phyloP scores from a whole-genome alignment of 2,797 vertebrate species.

The Periparus ater region DNA sequence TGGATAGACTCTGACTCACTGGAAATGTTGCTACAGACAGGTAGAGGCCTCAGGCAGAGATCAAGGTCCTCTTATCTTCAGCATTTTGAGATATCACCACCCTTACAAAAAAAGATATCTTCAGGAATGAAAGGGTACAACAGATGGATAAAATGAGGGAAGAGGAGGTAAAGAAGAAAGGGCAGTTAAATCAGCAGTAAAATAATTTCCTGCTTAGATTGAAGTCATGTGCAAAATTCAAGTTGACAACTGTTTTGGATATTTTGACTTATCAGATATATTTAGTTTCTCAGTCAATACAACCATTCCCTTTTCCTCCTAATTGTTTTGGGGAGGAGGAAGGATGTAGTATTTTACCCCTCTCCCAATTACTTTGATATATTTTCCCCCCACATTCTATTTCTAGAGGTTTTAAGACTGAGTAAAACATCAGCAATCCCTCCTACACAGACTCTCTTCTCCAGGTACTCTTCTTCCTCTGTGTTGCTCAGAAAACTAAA shows the following conservation, averaged over 20 bases:
- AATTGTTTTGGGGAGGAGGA: background rate
- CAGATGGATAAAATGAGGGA: background rate
- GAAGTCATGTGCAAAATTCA: background rate
- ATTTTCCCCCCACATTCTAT: fast-evolving
- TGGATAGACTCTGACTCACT: background rate
- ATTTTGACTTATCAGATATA: background rate
- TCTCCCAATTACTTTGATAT: background rate
- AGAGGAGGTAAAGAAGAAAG: background rate
- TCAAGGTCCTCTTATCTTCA: background rate
- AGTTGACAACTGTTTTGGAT: background rate
- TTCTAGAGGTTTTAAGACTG: background rate
- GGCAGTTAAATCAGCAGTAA: background rate
- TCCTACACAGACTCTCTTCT: background rate
- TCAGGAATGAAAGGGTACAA: background rate
- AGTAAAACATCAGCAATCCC: background rate
- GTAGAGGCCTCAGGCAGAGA: slow-evolving; percentile 3
- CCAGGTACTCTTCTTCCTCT: background rate
- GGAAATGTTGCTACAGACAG: background rate
- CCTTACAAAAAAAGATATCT: background rate
- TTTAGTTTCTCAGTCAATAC: background rate
- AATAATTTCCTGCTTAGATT: background rate
- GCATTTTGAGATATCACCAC: background rate
- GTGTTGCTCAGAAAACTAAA: background rate
- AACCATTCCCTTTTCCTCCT: background rate
- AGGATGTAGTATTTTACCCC: background rate